Conservation (phyloP, 2,113 vertebrate species). For the Vulpes vulpes region DNA sequence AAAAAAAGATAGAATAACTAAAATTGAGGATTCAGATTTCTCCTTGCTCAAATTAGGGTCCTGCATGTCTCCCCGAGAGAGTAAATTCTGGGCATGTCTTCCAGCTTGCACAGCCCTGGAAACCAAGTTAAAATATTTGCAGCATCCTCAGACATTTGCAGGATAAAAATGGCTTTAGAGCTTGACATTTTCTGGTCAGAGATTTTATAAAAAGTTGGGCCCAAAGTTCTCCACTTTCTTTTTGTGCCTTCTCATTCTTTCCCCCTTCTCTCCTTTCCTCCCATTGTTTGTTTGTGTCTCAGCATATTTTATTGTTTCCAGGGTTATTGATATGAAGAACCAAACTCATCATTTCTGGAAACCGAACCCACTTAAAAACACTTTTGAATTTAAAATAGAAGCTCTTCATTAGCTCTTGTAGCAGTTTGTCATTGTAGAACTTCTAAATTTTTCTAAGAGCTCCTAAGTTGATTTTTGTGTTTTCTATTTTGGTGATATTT, state of each 20-base stretch:
- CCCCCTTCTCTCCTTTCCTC: accelerated
- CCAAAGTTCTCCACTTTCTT: neutral
- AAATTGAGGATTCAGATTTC: neutral
- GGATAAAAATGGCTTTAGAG: neutral
- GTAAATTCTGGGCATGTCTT: neutral
- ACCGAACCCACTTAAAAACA: neutral
- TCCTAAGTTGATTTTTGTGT: neutral
- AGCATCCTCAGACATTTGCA: neutral
- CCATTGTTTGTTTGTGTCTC: neutral
- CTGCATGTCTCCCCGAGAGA: neutral
- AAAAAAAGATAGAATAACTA: neutral
- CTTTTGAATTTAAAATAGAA: neutral
- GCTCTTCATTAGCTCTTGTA: neutral
- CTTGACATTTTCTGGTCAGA: neutral
- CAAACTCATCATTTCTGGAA: neutral
- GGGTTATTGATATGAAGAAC: neutral
- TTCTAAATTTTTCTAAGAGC: neutral
- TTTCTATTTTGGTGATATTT: neutral
- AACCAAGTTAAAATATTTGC: neutral
- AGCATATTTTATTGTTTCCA: neutral
- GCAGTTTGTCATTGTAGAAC: neutral
- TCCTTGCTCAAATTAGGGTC: neutral
- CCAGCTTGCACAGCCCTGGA: neutral
- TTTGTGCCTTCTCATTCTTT: neutral
- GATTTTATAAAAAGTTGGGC: neutral